Conservation (phyloP, 2,888 invertebrate genomes). For the Drosophila melanosoma region DNA sequence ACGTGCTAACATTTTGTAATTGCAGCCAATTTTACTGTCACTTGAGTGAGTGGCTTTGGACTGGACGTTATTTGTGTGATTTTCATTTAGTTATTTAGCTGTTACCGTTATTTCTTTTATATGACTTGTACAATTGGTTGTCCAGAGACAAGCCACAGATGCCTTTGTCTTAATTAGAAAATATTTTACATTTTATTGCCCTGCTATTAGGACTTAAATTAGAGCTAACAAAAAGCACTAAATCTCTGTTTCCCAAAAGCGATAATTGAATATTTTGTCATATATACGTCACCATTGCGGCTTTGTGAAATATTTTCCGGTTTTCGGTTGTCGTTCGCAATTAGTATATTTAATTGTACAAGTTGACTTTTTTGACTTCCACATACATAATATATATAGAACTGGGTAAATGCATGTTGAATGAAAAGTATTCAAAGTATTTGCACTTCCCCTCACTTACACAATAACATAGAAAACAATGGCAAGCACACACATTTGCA, state of each 20-base stretch:
- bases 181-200: constrained; percentile 51
- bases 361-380: constrained; percentile 55
- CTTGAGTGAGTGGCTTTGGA: constrained; percentile 52
- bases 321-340: constrained; percentile 27
- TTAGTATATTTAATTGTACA: constrained; percentile 47
- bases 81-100: constrained; percentile 43
- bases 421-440: constrained; percentile 20
- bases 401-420: constrained; percentile 11
- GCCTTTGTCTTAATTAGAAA: constrained; percentile 60
- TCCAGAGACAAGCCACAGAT: constrained; percentile 19
- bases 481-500: background rate
- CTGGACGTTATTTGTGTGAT: constrained; percentile 50
- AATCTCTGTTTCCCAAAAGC: constrained; percentile 4
- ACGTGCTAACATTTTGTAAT: constrained; percentile 74
- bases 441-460: constrained; percentile 27
- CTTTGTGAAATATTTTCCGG: constrained; percentile 49
- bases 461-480: constrained; percentile 8
- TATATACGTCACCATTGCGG: constrained; percentile 23
- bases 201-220: constrained; percentile 24
- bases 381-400: constrained; percentile 8
- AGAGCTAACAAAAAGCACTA: constrained; percentile 16
- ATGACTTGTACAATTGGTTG: constrained; percentile 16
- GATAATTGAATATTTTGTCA: constrained; percentile 51
- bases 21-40: constrained; percentile 75
- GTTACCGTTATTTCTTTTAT: constrained; percentile 46